Conservation (phyloP, 2,888 invertebrate genomes). For the Papilio demoleus region DNA sequence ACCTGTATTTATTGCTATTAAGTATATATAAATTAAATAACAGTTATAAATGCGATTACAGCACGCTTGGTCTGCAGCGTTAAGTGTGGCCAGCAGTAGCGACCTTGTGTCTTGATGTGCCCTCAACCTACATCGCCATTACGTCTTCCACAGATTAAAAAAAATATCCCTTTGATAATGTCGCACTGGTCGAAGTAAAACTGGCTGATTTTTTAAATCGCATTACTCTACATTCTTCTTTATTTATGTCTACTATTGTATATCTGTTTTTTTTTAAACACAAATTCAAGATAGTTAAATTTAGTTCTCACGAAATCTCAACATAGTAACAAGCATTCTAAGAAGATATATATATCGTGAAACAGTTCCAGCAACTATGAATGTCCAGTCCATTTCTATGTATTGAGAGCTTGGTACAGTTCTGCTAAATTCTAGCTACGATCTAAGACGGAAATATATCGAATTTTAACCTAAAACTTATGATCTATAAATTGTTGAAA, state of each 20-base stretch:
- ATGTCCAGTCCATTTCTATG: slow-evolving; percentile 52
- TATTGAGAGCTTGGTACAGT: slow-evolving; percentile 47
- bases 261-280: not conserved
- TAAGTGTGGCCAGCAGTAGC: slow-evolving; percentile 20
- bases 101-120: slow-evolving; percentile 29
- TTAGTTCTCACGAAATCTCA: slow-evolving; percentile 17
- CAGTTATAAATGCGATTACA: slow-evolving; percentile 12
- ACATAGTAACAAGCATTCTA: slow-evolving; percentile 39
- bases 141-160: slow-evolving; percentile 27
- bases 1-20: too few relatives aligned
- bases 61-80: slow-evolving; percentile 14
- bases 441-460: not conserved
- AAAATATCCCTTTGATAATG: slow-evolving; percentile 18
- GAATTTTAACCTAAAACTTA: not conserved
- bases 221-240: not conserved
- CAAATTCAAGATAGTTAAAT: not conserved
- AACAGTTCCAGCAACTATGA: slow-evolving; percentile 47
- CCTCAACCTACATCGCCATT: slow-evolving; percentile 27
- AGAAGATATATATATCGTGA: slow-evolving; percentile 46
- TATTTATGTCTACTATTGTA: not conserved
- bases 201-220: not conserved
- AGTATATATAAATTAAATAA: not conserved
- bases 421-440: slow-evolving; percentile 34
- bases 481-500: not conserved
- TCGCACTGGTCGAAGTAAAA: not conserved